phyloP scores from a whole-genome alignment of 2,888 invertebrate genomes.

The Paralinhomoeus sp. region DNA sequence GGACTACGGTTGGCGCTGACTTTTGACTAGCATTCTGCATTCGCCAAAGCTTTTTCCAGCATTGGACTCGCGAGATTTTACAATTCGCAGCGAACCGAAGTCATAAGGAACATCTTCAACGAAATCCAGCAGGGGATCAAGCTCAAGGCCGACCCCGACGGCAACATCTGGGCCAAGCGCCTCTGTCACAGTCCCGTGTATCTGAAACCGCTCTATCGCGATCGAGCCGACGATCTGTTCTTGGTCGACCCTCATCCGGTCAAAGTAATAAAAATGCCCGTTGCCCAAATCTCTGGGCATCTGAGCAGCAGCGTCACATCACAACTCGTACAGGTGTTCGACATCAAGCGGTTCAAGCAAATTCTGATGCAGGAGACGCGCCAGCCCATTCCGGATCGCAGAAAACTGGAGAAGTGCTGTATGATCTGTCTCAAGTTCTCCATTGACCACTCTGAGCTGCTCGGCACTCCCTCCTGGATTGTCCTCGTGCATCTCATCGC shows the following conservation, averaged over 20 bases:
- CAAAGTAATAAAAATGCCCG: too few species aligned
- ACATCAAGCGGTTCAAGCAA: slow-evolving; percentile 7
- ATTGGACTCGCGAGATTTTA: slow-evolving; percentile 5
- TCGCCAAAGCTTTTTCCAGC: slow-evolving; percentile 1
- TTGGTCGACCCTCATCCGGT: slow-evolving; percentile 5
- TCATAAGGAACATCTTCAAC: neutral
- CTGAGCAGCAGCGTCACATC: too few species aligned
- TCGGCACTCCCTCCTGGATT: slow-evolving; percentile 6
- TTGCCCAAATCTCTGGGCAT: too few species aligned
- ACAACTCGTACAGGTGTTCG: slow-evolving; percentile 3
- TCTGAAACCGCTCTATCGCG: slow-evolving; percentile 8
- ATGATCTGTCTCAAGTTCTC: slow-evolving; percentile 7
- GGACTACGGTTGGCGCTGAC: slow-evolving; percentile 2
- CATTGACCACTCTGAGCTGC: slow-evolving; percentile 3
- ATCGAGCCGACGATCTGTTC: slow-evolving; percentile 5
- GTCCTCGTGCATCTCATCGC: slow-evolving; percentile 8
- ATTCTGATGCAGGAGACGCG: slow-evolving; percentile 4
- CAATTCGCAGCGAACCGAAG: neutral
- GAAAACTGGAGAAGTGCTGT: slow-evolving; percentile 6
- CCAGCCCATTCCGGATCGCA: slow-evolving; percentile 1
- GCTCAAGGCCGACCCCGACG: slow-evolving; percentile 9
- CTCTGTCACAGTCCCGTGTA: slow-evolving; percentile 7
- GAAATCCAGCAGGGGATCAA: slow-evolving; percentile 5
- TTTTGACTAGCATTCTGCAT: neutral
- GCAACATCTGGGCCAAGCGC: slow-evolving; percentile 11